Conservation (phyloP, 1,140 invertebrate genomes). For the Leptinotarsa undecemlineata region DNA sequence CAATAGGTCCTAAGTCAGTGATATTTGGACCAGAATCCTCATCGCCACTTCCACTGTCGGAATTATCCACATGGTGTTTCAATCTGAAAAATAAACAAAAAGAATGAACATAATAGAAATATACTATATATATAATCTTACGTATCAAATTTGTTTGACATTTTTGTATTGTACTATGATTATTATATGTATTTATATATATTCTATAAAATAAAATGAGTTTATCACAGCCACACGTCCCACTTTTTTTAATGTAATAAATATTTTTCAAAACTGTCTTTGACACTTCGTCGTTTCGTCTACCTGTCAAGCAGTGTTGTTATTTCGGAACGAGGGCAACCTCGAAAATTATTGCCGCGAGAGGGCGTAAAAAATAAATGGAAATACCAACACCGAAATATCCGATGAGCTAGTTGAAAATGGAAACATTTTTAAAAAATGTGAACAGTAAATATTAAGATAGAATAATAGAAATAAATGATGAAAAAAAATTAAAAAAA, state of each 20-base stretch:
- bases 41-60: conserved; percentile 59
- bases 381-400: too few relatives aligned
- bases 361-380: too few relatives aligned
- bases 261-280: too few relatives aligned
- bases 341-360: too few relatives aligned
- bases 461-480: too few relatives aligned
- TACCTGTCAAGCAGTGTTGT: too few relatives aligned
- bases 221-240: neutral
- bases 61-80: conserved; percentile 60
- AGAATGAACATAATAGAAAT: conserved; percentile 1
- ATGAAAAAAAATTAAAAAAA: too few relatives aligned
- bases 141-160: conserved; percentile 73
- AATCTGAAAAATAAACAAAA: conserved; percentile 53
- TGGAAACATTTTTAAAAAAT: too few relatives aligned
- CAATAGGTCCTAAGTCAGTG: conserved; percentile 59
- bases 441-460: too few relatives aligned
- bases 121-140: conserved; percentile 25
- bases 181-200: neutral
- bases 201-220: neutral
- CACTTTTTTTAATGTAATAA: neutral
- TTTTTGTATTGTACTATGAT: conserved; percentile 45
- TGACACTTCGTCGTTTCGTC: too few relatives aligned
- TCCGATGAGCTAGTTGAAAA: too few relatives aligned
- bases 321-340: too few relatives aligned
- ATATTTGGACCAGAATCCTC: conserved; percentile 57